A percentile compares a stretch with the other conserved stretches of the same genome.
Conservation (phyloP, 1,140 invertebrate genomes). For the Planococcus citri region DNA sequence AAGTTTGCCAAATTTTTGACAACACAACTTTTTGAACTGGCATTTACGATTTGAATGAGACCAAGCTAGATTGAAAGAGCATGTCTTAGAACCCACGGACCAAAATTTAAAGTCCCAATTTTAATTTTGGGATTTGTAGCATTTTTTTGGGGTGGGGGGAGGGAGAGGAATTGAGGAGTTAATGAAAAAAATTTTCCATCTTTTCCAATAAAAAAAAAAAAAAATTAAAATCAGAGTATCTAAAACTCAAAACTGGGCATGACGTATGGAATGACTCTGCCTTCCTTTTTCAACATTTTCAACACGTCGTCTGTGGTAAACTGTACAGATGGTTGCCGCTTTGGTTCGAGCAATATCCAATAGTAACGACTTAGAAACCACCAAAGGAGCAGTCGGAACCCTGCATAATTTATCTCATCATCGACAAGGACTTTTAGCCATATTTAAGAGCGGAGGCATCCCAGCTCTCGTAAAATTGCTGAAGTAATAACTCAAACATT, state of each 20-base stretch:
- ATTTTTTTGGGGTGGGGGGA: too few species aligned
- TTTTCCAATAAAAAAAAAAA: background rate
- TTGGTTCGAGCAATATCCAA: slow-evolving; percentile 89
- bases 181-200: too few species aligned
- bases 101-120: too few species aligned
- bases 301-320: too few species aligned
- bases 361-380: slow-evolving; percentile 91
- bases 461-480: slow-evolving; percentile 91
- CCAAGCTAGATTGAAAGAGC: too few species aligned
- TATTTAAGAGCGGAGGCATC: slow-evolving; percentile 97
- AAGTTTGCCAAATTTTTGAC: background rate
- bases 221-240: too few species aligned
- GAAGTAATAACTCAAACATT: slow-evolving; percentile 33
- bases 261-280: background rate
- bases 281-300: background rate
- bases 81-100: too few species aligned
- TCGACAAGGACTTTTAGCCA: slow-evolving; percentile 86
- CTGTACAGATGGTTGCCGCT: slow-evolving; percentile 72
- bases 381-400: slow-evolving; percentile 87
- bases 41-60: too few species aligned
- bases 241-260: background rate
- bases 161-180: too few species aligned
- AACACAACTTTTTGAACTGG: background rate
- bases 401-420: slow-evolving; percentile 96
- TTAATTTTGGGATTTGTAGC: too few species aligned